phyloP scores from a whole-genome alignment of 1,140 invertebrate species.

The Glomeris maerens region DNA sequence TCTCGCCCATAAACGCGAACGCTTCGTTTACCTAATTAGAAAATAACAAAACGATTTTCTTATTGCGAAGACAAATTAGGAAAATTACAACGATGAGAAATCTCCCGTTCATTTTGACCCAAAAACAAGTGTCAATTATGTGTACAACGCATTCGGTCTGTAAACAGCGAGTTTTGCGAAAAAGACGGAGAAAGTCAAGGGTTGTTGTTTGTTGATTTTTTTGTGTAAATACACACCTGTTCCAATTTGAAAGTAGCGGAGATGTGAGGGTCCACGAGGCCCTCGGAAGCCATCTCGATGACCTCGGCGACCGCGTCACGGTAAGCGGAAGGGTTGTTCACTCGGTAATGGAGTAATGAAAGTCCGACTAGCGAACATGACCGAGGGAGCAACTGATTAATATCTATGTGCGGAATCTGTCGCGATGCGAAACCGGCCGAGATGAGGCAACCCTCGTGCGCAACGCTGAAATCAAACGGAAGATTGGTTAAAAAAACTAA shows the following conservation, averaged over 20 bases:
- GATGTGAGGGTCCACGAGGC: slow-evolving; percentile 34
- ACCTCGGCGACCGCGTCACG: slow-evolving; percentile 37
- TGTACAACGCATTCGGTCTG: background rate
- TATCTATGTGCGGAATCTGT: slow-evolving; percentile 28
- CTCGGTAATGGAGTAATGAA: slow-evolving; percentile 37
- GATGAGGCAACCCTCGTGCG: slow-evolving; percentile 38
- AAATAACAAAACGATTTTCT: background rate
- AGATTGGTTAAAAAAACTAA: no score
- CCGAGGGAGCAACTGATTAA: slow-evolving; percentile 29
- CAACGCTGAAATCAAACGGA: slow-evolving; percentile 32
- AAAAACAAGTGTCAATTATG: background rate
- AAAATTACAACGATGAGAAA: background rate
- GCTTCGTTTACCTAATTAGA: slow-evolving; percentile 32
- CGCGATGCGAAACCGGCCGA: slow-evolving; percentile 40
- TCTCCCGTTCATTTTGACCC: background rate
- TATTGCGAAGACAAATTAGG: background rate
- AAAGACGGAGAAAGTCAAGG: background rate
- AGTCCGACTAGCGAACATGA: slow-evolving; percentile 39
- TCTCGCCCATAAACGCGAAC: slow-evolving; percentile 32
- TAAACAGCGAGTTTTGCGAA: background rate
- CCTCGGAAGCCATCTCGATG: slow-evolving; percentile 36
- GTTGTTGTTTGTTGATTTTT: background rate
- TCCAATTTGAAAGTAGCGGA: slow-evolving; percentile 33
- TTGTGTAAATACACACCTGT: slow-evolving; percentile 18
- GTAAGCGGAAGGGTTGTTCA: slow-evolving; percentile 34